phyloP scores from a whole-genome alignment of 2,113 vertebrate genomes.

The Macquaria ambigua region DNA sequence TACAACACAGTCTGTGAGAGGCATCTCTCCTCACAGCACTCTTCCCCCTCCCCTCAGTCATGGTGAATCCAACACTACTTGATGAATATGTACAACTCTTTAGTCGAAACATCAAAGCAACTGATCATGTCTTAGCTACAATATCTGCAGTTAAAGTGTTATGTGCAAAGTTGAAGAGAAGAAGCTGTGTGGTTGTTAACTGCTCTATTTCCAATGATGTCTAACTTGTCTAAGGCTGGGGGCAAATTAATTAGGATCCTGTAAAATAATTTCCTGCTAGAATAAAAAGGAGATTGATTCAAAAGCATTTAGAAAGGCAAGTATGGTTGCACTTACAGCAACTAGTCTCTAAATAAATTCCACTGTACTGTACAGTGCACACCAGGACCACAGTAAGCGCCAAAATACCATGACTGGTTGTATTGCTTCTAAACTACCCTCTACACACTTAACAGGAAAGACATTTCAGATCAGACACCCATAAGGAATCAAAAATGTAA shows the following conservation, averaged over 20 bases:
- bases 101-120: constrained; percentile 54
- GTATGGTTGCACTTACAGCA: constrained; percentile 52
- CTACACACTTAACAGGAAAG: constrained; percentile 62
- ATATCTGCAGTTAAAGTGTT: constrained; percentile 83
- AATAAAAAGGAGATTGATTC: constrained; percentile 41
- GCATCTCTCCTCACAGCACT: constrained; percentile 37
- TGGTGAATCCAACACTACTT: constrained; percentile 31
- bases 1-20: constrained; percentile 47
- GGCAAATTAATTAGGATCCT: constrained; percentile 31
- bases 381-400: constrained; percentile 77
- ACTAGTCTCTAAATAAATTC: constrained; percentile 45
- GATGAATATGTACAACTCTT: constrained; percentile 71
- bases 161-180: constrained; percentile 73
- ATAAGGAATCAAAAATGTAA: constrained; percentile 75
- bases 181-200: constrained; percentile 37
- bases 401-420: constrained; percentile 64
- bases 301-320: constrained; percentile 60
- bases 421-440: constrained; percentile 57
- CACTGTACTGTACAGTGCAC: constrained; percentile 59
- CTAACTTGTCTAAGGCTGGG: constrained; percentile 18
- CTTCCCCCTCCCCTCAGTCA: constrained; percentile 51
- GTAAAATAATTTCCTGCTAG: constrained; percentile 43
- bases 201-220: constrained; percentile 31
- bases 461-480: constrained; percentile 71
- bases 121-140: constrained; percentile 64